These are phyloP conservation scores for Drosophila lowei DNA, from an alignment of 1,140 invertebrate species.

Conservation along the genomic window DNA sequence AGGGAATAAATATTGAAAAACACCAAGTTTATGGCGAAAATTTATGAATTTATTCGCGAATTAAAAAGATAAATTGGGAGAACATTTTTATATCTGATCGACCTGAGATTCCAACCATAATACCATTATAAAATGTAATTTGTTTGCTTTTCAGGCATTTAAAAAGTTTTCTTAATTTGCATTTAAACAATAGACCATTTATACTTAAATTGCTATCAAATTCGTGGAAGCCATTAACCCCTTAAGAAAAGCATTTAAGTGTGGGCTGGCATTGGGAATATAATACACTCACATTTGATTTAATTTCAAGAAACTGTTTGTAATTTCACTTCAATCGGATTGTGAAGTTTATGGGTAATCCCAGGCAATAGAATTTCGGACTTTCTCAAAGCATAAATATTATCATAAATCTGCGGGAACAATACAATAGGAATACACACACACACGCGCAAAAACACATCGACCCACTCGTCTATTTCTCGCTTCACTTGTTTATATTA, in stretches of 20 bases:
- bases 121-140: too few species aligned
- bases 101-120: background rate
- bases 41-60: too few species aligned
- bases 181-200: constrained; percentile 23
- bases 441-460: constrained; percentile 11
- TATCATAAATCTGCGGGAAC: constrained; percentile 58
- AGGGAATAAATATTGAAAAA: too few species aligned
- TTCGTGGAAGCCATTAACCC: constrained; percentile 2
- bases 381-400: constrained; percentile 51
- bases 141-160: background rate
- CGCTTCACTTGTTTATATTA: constrained; percentile 57
- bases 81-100: too few species aligned
- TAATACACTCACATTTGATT: constrained; percentile 35
- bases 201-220: constrained; percentile 20
- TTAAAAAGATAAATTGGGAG: too few species aligned
- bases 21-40: too few species aligned
- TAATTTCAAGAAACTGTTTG: constrained; percentile 27
- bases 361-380: constrained; percentile 51
- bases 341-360: constrained; percentile 52
- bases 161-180: background rate
- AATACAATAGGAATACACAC: constrained; percentile 2
- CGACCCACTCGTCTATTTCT: constrained; percentile 35
- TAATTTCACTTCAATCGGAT: constrained; percentile 61
- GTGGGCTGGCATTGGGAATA: background rate
- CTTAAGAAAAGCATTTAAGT: constrained; percentile 14